Evolutionary conservation across 1,140 invertebrate species (phyloP).

Genomic region (Ips nitidus): DNA sequence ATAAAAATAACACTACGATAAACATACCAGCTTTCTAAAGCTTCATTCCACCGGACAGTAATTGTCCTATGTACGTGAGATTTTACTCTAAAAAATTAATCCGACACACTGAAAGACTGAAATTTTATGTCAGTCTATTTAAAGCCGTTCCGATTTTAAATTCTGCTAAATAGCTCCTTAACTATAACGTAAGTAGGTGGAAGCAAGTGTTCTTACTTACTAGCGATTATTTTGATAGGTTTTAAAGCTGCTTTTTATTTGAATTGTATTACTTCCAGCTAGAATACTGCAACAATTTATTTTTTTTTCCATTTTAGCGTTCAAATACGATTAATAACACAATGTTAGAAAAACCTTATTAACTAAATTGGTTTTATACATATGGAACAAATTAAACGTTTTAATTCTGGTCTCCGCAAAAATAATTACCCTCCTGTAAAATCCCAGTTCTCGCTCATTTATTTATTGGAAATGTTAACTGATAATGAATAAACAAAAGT

Average conservation of each 20-base stretch:
- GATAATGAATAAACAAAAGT: constrained; percentile 18
- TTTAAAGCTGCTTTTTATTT: neutral
- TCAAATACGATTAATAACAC: too few relatives aligned
- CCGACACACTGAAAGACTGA: neutral
- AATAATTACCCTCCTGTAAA: neutral
- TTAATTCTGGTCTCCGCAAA: neutral
- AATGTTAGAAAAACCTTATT: neutral
- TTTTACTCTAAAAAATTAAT: neutral
- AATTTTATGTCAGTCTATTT: constrained; percentile 4
- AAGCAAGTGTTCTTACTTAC: constrained; percentile 1
- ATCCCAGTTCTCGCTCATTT: neutral
- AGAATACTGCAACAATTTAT: too few relatives aligned
- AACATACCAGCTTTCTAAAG: too few relatives aligned
- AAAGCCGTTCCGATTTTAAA: neutral
- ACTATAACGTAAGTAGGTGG: constrained; percentile 3
- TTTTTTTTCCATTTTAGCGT: neutral
- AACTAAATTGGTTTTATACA: neutral
- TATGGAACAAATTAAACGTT: neutral
- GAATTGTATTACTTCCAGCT: neutral
- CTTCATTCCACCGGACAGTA: neutral
- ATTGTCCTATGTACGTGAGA: too few relatives aligned
- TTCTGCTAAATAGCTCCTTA: neutral
- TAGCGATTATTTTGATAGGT: neutral
- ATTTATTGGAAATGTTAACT: constrained; percentile 21
- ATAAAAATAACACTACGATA: neutral